Evolutionary conservation across 2,797 vertebrate genomes (phyloP), one percentile per base, ranked within the genome.

Genomic region (Xenops minutus): DNA sequence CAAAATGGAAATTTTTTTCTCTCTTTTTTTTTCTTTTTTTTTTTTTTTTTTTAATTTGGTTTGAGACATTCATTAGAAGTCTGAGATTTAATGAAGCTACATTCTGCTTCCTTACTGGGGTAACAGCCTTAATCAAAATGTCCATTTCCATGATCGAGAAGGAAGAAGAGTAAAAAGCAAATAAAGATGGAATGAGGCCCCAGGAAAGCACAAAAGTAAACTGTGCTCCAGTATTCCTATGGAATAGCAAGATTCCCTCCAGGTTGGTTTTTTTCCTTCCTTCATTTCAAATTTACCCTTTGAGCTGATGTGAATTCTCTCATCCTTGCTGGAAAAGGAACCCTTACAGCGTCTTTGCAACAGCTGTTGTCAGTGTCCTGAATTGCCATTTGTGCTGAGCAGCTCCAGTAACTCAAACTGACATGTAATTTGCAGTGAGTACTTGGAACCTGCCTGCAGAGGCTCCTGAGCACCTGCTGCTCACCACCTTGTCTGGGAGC

Each of bases 121-220:
- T 49, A 95, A 59, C 22, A 77, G 20, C 49, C 80, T 95, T 89
- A 87, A 91, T 92, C 69, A 89, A 92, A 89, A 92, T 51, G 51
- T 88, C 76, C 41, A 44, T 93, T 93, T 74, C 54, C 18, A 48
- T 61, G 68, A 69, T 14, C 2, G 6, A 83, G 41, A 75, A 32
- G 46, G 16, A 74, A 76, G 48, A 68, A 61, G 39, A 71, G 6
- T 26, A 74, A 92, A 89, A 92, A 48, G 56, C 20, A 91, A 83
- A 91, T 36, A 67, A 12, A 79, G 75, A 43, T 39, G 41, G 14
- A 85, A 41, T 0, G 0, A 83, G 24, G 41, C 44, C 43, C 27
- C 62, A 78, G 66, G n/a, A 88, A 91, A 77, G 21, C 6, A 74
- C 27, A 58, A 46, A 92, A 71, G 41, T 41, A 89, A 91, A 77